These are phyloP conservation scores for Camponotus floridanus DNA, from an alignment of 1,140 invertebrate species.

Conservation along the genomic window DNA sequence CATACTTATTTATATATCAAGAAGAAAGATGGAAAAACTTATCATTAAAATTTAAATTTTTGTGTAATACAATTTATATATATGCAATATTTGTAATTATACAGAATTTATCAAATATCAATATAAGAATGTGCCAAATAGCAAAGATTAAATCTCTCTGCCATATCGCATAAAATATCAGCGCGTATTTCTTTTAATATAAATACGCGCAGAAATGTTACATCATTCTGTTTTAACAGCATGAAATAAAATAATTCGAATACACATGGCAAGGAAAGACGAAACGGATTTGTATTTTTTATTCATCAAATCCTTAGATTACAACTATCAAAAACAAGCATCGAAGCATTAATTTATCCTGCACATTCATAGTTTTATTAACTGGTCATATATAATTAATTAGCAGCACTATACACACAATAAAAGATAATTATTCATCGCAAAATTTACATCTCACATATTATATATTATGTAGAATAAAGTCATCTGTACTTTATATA, in stretches of 20 bases:
- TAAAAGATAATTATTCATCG: too few relatives aligned
- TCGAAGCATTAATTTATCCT: not conserved
- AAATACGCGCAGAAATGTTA: not conserved
- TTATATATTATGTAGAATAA: too few relatives aligned
- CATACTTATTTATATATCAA: not conserved
- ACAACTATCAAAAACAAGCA: not conserved
- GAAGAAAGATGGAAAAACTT: not conserved
- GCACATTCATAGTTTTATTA: conserved; percentile 11
- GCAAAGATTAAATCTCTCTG: conserved; percentile 48
- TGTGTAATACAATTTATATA: not conserved
- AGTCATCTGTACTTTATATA: too few relatives aligned
- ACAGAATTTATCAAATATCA: not conserved
- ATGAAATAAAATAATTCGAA: conserved; percentile 20
- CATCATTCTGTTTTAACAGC: not conserved
- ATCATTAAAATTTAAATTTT: conserved; percentile 31
- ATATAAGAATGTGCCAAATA: conserved; percentile 46
- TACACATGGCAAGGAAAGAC: not conserved
- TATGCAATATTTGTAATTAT: conserved; percentile 15
- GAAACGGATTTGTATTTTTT: conserved; percentile 15
- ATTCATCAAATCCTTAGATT: not conserved
- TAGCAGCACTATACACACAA: not conserved
- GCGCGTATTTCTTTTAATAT: not conserved
- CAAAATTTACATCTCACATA: too few relatives aligned
- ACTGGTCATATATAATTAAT: not conserved
- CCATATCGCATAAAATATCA: conserved; percentile 31